Evolutionary conservation across 2,113 vertebrate genomes (phyloP).

Genomic region (Laterallus jamaicensis): DNA sequence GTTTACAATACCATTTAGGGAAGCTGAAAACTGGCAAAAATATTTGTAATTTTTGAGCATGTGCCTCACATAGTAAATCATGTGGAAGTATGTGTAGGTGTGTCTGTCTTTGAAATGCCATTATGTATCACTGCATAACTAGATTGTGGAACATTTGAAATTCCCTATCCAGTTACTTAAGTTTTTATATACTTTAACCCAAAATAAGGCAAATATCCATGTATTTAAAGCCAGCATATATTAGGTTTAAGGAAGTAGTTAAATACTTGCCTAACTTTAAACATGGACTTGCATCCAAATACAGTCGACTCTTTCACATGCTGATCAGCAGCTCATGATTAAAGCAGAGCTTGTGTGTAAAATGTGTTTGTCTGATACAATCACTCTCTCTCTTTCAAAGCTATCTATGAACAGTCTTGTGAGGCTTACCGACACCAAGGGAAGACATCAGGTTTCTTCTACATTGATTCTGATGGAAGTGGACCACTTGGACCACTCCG

Average conservation of each 20-base stretch:
- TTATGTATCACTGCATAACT: background rate
- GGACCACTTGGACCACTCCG: conserved; percentile 86
- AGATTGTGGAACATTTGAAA: background rate
- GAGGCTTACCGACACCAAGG: conserved; percentile 92
- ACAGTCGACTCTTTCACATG: background rate
- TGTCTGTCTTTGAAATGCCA: background rate
- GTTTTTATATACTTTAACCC: background rate
- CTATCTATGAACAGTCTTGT: conserved; percentile 91
- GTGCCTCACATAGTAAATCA: background rate
- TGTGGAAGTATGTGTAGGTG: background rate
- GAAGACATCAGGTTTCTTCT: conserved; percentile 88
- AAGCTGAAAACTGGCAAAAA: background rate
- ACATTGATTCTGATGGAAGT: conserved; percentile 93
- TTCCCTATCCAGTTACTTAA: background rate
- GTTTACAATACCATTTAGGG: background rate
- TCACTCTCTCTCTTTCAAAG: conserved; percentile 70
- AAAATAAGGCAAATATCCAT: background rate
- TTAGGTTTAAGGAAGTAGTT: background rate
- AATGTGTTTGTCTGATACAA: background rate
- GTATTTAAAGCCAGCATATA: background rate
- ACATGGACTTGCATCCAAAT: background rate
- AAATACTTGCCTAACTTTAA: background rate
- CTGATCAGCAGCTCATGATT: background rate
- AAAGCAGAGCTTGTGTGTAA: background rate
- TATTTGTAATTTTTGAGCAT: accelerated